phyloP scores from a whole-genome alignment of 2,113 vertebrate species.

The Lampris megalopsis region DNA sequence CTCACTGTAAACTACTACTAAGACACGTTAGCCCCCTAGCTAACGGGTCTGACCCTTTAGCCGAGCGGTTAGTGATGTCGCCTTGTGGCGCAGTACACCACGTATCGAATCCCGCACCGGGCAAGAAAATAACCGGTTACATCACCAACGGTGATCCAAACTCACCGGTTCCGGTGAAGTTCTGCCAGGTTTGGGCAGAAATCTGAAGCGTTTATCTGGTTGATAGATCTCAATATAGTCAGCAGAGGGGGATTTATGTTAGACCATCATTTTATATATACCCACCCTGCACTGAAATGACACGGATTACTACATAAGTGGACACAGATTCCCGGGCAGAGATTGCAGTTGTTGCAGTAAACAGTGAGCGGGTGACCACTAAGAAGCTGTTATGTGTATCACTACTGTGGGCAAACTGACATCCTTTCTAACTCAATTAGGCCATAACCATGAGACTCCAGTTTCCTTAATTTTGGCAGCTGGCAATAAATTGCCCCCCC shows the following conservation, averaged over 20 bases:
- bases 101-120: no score
- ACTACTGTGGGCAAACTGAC: conserved; percentile 48
- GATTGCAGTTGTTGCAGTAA: conserved; percentile 55
- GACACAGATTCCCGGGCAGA: conserved; percentile 46
- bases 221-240: not conserved
- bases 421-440: conserved; percentile 63
- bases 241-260: not conserved
- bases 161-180: not conserved
- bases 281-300: not conserved
- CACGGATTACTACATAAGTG: not conserved
- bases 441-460: conserved; percentile 21
- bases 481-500: not conserved
- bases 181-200: not conserved
- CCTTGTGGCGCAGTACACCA: no score
- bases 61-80: no score
- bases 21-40: no score
- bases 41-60: no score
- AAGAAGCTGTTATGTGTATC: conserved; percentile 70
- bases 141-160: not conserved
- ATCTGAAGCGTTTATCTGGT: conserved; percentile 1
- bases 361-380: conserved; percentile 18
- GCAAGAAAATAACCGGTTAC: no score
- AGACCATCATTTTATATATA: no score
- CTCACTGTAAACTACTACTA: no score
- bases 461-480: conserved; percentile 47